Evolutionary conservation across 1,140 invertebrate genomes (phyloP), one percentile per base, ranked within the genome.

Genomic region (Riptortus pedestris): DNA sequence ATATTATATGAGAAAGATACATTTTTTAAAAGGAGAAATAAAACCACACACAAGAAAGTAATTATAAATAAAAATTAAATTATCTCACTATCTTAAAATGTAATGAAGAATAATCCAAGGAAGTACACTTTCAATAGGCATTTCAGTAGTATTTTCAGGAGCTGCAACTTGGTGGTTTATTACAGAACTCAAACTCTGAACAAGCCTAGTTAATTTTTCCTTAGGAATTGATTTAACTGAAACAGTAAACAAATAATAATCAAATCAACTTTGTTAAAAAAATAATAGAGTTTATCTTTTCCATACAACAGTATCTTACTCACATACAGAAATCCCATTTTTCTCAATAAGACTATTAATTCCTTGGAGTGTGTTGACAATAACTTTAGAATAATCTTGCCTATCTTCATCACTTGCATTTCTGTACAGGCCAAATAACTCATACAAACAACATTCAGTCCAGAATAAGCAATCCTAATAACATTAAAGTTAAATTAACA

Each of bases 21-120:
- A n/a, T n/a, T n/a, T n/a, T n/a, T n/a, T n/a, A n/a, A n/a, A n/a
- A n/a, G n/a, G n/a, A n/a, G n/a, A n/a, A n/a, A n/a, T n/a, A n/a
- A n/a, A n/a, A n/a, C n/a, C n/a, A n/a, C n/a, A n/a, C n/a, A n/a
- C n/a, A n/a, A n/a, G n/a, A n/a, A n/a, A n/a, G n/a, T n/a, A n/a
- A n/a, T n/a, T n/a, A n/a, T n/a, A n/a, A n/a, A n/a, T n/a, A n/a
- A n/a, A n/a, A n/a, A n/a, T n/a, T n/a, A n/a, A n/a, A n/a, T n/a
- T n/a, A n/a, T n/a, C 79, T 73, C 78, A 82, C 75, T 81, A 79
- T 72, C 84, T 80, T 28, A 91, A 75, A 66, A 91, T 80, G 68
- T 83, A 83, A 76, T 92, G 87, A 63, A 95, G 76, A 48, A 93
- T 74, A 60, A 91, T 86, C 90, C 90, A 93, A 14, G 89, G 87